Evolutionary conservation across 1,140 invertebrate species (phyloP), one percentile per base, ranked within the genome.

Genomic region (Bombus superbus): DNA sequence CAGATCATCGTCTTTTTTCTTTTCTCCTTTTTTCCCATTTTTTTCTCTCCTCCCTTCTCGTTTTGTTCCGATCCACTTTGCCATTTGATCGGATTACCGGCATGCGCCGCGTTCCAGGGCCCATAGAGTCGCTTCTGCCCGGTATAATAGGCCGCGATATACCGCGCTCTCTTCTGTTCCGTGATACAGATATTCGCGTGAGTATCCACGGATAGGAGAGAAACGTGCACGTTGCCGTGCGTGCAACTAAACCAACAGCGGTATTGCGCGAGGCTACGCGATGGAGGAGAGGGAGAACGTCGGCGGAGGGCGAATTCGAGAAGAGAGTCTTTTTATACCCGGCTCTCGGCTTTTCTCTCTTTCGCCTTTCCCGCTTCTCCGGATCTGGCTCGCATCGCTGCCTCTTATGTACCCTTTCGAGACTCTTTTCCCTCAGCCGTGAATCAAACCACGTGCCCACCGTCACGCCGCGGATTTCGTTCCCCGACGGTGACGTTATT

Each of bases 71-170:
- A 93, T 93, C 89, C 92, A 93, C 93, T 93, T 93, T 91, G 91
- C 92, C 90, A 90, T 93, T 94, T 94, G 93, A 94, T 94, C 93
- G 92, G 92, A 94, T 94, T 93, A 91, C 89, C 88, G 88, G 42
- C 28, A n/a, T 90, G 88, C 82, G 22, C 90, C 81, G 80, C 68
- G 81, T 72, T 62, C 79, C 81, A 32, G 47, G 59, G 59, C 62
- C 74, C 81, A 89, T 84, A 89, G 86, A 90, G 86, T 73, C 88
- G 85, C 75, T 87, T 81, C 66, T 64, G 11, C 73, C 83, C 79
- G 72, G 59, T 86, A 83, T 83, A 88, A 86, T 68, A 74, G 71
- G 44, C 69, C 62, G 59, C 76, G 79, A 81, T 76, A 82, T 83
- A 80, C 72, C 66, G 40, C 22, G 69, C 79, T 59, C 59, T 47